Base-by-base conservation (phyloP, 2,888 invertebrate species). In the Diabrotica balteata region DNA sequence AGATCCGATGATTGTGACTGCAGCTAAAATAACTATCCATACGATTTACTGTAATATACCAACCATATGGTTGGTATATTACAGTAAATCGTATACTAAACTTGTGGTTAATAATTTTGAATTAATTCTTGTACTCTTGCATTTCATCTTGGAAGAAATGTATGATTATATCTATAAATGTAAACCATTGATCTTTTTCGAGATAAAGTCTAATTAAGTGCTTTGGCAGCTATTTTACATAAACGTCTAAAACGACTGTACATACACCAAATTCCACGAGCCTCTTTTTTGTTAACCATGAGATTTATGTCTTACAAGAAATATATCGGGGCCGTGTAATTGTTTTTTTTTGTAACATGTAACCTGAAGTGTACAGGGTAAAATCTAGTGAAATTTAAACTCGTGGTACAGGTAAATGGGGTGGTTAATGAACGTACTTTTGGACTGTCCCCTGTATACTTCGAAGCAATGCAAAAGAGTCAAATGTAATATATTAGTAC, bases 401-500 rank as follows among this genome's bases (percentile, higher is more conserved):
- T 52, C 32, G 32, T 32, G 32, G 32, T 32, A 32, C 32, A 32
- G 32, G 32, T 32, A 32, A 32, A 32, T 32, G 32, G 32, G 32
- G 32, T 32, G 32, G 32, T 32, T 49, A 47, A 47, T 59, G 43
- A 49, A n/a, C 9, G n/a, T 51, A 60, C 22, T 45, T 60, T 52
- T 47, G 10, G 52, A 54, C 46, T 61, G 46, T 53, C 10, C 59
- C 55, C 54, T 67, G 50, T 67, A 55, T 42, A 47, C 60, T 63
- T 59, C 63, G 8, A 46, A 42, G 32, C 59, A 50, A 68, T 70
- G 72, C 73, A 74, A 72, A 63, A 65, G 64, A 81, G 81, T 81
- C 80, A 82, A 79, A 73, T 83, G 83, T 83, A 82, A 82, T 80
- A 82, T 83, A 82, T 80, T 82, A 80, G 84, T 84, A 84, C 83